Percentiles rank a stretch among this genome's conserved stretches.
Evolutionary conservation across 2,113 vertebrate genomes (phyloP).

Genomic region (Microcebus jonahi): DNA sequence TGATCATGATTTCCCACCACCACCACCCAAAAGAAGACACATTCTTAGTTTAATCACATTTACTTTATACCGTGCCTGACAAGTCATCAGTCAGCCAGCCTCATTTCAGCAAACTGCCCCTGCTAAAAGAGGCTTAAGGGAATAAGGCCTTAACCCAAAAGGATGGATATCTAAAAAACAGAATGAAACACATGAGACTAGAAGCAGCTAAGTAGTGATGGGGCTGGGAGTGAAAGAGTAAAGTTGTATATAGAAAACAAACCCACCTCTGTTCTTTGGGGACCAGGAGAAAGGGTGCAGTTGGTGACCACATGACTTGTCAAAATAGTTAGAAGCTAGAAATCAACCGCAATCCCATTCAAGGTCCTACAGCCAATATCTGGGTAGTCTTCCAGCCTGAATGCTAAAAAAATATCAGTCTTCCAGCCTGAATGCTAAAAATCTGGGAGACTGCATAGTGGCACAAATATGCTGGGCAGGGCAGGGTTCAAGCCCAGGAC

Average conservation of each 20-base stretch:
- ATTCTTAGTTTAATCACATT: conserved; percentile 49
- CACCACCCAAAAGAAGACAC: neutral
- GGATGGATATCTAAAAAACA: neutral
- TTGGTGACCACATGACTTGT: neutral
- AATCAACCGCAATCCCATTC: neutral
- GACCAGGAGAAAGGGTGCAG: neutral
- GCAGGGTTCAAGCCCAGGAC: neutral
- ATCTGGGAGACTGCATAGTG: neutral
- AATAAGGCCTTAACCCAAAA: neutral
- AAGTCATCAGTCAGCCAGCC: neutral
- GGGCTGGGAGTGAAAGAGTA: neutral
- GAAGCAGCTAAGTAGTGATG: neutral
- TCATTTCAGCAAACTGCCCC: conserved; percentile 30
- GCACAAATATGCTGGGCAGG: neutral
- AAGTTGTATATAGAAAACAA: neutral
- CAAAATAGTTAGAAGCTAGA: conserved; percentile 13
- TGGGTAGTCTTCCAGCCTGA: neutral
- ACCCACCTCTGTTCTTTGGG: neutral
- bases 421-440: neutral
- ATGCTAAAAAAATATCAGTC: too few species aligned
- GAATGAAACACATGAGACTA: neutral
- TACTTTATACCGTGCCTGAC: conserved; percentile 26
- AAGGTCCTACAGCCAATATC: neutral
- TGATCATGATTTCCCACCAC: neutral
- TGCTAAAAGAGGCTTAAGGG: neutral